Percentiles rank a stretch among this genome's conserved stretches.
Evolutionary conservation across 2,113 vertebrate genomes (phyloP).

Genomic region (Colinus virginianus): DNA sequence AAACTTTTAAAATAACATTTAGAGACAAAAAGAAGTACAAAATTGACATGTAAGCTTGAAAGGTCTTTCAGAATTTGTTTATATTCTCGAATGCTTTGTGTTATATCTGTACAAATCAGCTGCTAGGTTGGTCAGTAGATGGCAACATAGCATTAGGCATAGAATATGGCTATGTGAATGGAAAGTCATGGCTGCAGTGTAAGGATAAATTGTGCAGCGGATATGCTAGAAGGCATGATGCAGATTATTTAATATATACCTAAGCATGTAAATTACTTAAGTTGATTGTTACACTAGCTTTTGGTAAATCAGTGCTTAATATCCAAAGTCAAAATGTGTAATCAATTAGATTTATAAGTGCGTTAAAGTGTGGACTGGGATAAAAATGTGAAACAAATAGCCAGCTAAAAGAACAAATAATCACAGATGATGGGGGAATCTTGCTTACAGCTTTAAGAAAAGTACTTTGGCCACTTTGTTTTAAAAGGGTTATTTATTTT

Average conservation of each 20-base stretch:
- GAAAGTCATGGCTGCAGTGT: not conserved
- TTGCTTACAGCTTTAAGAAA: not conserved
- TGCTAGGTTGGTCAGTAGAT: constrained; percentile 52
- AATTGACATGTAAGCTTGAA: not conserved
- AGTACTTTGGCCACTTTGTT: no score
- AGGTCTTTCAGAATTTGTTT: not conserved
- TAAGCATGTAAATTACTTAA: not conserved
- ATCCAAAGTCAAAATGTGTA: not conserved
- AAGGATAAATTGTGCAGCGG: not conserved
- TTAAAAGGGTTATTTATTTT: no score
- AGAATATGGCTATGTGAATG: not conserved
- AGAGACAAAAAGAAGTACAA: not conserved
- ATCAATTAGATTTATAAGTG: not conserved
- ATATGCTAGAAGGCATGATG: not conserved
- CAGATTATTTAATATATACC: not conserved
- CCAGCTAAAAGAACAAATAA: not conserved
- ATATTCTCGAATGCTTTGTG: not conserved
- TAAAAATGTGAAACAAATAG: not conserved
- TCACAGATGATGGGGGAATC: not conserved
- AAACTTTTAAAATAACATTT: not conserved
- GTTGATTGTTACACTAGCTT: not conserved
- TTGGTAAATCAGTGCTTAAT: not conserved
- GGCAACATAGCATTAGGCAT: constrained; percentile 57
- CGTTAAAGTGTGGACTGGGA: not conserved
- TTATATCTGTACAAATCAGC: not conserved